Base-by-base conservation (phyloP, 2,113 vertebrate genomes). In the Eudyptes chrysolophus region DNA sequence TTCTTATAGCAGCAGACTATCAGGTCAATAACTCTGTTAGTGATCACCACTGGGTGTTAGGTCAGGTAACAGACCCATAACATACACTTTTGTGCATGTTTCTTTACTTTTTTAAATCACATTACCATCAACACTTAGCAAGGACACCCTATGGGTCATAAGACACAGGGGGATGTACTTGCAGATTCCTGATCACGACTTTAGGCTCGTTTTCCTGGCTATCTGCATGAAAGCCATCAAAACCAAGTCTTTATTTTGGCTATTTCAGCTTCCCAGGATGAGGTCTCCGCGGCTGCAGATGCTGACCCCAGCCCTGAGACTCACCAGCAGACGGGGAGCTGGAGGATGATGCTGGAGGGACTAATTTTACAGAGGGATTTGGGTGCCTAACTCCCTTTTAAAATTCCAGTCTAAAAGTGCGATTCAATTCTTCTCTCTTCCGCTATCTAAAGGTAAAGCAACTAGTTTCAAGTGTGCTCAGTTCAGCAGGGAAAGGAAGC, bases 81-180 rank as follows among this genome's bases (percentile, higher is more conserved):
- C 27, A 42, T 2, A 15, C 17, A 4, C n/a, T 51, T 25, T 3
- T 8, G 13, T 5, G 48, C 7, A 0, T 11, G 9, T 42, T 90
- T 54, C 20, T 44, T 72, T 21, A 32, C 34, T 15, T 46, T 57
- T 58, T 29, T 0, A 7, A 46, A 34, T 17, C 70, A 10, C 25
- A 2, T 38, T 18, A 3, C 9, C 26, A 13, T 9, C 40, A 6
- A 1, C 0, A 3, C 54, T 19, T 5, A 30, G 30, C 11, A 17
- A 48, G 84, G 80, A 27, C 36, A 25, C 0, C 0, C 26, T 9
- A 9, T 0, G 3, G 61, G 48, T 51, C 61, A 11, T 0, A 32
- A 32, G 54, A 3, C 10, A 6, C 0, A 3, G 18, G 11, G 46
- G 8, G 29, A 55, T 3, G 46, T 3, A 40, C 34, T 68, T 76